Conservation (phyloP, 2,113 vertebrate species). For the Asarcornis scutulata region DNA sequence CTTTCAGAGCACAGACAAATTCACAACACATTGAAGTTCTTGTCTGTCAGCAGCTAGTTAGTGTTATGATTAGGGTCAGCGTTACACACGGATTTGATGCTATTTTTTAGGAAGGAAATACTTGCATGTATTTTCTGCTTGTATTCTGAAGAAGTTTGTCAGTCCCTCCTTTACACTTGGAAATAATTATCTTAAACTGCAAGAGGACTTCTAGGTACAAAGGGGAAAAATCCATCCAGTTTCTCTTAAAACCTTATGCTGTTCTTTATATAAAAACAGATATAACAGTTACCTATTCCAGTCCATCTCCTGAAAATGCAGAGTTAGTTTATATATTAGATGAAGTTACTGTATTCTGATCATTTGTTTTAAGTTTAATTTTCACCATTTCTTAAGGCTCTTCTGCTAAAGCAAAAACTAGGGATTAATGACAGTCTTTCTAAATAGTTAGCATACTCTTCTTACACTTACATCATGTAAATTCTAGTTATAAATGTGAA, state of each 20-base stretch:
- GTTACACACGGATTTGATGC: background rate
- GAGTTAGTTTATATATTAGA: background rate
- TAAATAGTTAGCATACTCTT: background rate
- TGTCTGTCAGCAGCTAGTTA: background rate
- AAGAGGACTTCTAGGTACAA: background rate
- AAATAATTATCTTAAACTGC: background rate
- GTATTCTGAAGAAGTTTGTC: background rate
- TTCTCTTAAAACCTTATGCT: background rate
- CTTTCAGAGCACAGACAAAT: background rate
- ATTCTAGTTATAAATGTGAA: background rate
- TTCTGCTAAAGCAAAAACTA: background rate
- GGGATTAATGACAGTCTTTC: background rate
- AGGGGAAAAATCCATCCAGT: background rate
- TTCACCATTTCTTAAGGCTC: background rate
- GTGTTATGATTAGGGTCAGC: background rate
- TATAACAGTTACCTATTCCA: background rate
- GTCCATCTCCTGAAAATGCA: background rate
- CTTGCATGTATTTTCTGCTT: fast-evolving
- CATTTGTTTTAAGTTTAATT: background rate
- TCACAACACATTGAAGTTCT: background rate
- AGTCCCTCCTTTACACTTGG: background rate
- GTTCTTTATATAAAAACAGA: background rate
- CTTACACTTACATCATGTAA: background rate
- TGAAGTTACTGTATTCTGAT: background rate
- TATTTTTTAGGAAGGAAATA: background rate